Evolutionary conservation across 2,113 vertebrate species (phyloP), one percentile per base, ranked within the genome.

Genomic region (Prochilodus magdalenae): DNA sequence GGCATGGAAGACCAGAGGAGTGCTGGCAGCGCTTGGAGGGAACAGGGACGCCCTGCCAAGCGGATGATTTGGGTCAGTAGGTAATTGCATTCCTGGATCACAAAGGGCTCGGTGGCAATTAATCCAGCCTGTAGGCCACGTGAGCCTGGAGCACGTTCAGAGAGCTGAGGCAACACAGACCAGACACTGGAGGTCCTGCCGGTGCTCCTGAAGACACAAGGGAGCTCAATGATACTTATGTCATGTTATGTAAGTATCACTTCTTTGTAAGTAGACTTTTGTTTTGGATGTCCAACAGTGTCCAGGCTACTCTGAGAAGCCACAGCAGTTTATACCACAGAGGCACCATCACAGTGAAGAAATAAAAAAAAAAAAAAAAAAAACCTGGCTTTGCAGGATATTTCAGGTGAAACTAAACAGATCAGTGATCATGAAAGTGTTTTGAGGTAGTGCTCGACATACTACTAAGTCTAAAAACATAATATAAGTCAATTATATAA

Each of bases 1-100:
- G 74, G 29, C 33, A 47, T 59, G 5, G 13, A 20, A 77, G 76
- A 77, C 33, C 51, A 84, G 30, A 6, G 53, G 83, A 67, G 89
- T 90, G 84, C 83, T 80, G 81, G 82, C 27, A 77, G 55, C 20
- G 13, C 81, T 84, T 75, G 86, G 70, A 80, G 65, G 55, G 85
- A 73, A 88, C 84, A 67, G 47, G 15, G 80, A 84, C 89, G 87
- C 81, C 76, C 83, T 89, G 89, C 91, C 87, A 90, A 82, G 73
- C 84, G 73, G 81, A 85, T 87, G 89, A 94, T 92, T 89, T 91
- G 91, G 91, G 93, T 94, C 92, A 94, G 90, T 91, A 86, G 92
- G 91, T 91, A 91, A 94, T 91, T 90, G 85, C 87, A 83, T 90
- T 93, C 87, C 83, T 83, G 86, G 84, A 90, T 89, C 90, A 90